Base-by-base conservation (phyloP, 2,888 invertebrate genomes). In the Aspidiotus rigidus region DNA sequence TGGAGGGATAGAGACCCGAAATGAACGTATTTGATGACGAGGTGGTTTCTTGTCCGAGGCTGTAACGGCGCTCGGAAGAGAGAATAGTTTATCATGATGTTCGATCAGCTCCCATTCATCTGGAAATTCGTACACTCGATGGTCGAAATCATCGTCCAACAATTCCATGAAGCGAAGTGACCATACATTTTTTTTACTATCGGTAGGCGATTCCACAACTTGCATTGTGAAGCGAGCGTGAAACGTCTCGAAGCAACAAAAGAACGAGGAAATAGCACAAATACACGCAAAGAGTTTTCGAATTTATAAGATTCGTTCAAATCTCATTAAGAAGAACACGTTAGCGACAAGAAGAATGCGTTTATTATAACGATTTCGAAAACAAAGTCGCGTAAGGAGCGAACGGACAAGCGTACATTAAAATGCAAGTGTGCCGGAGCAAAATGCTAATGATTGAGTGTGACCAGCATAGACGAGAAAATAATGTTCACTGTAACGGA, bases 281-380 rank as follows among this genome's bases (percentile, higher is more conserved):
- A n/a, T n/a, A n/a, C n/a, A 56, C 9, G 15, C 56, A n/a, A 56
- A 56, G 15, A 56, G 56, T 56, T 56, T 56, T 56, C 15, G 56
- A 56, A 56, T 56, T 56, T 56, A 56, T 8, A 56, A 56, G 56
- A n/a, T n/a, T n/a, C n/a, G n/a, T n/a, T n/a, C n/a, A n/a, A n/a
- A n/a, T n/a, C n/a, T n/a, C n/a, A n/a, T n/a, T n/a, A n/a, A n/a
- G n/a, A n/a, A n/a, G n/a, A n/a, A n/a, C n/a, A n/a, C n/a, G n/a
- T n/a, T n/a, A n/a, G n/a, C n/a, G n/a, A n/a, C n/a, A n/a, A n/a
- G n/a, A n/a, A n/a, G n/a, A n/a, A n/a, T n/a, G n/a, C n/a, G n/a
- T n/a, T n/a, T n/a, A n/a, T n/a, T n/a, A n/a, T n/a, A n/a, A n/a
- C n/a, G n/a, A n/a, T n/a, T n/a, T n/a, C n/a, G n/a, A n/a, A n/a